These are phyloP conservation scores for Deroplatys truncata DNA, from an alignment of 2,888 invertebrate species.

Conservation along the genomic window DNA sequence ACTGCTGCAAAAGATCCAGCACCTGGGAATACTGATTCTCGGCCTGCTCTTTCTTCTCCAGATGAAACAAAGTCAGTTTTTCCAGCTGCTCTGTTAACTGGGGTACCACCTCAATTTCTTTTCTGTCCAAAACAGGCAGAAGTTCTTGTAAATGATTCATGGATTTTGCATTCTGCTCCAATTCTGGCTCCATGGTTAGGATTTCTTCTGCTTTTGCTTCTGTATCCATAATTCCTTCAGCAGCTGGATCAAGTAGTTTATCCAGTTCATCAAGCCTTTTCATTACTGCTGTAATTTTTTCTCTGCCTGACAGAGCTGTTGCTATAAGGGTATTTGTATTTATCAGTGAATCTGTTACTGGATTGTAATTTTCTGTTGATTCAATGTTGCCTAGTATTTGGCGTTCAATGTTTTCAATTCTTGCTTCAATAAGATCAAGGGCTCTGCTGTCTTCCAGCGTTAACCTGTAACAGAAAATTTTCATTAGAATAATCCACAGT, in stretches of 20 bases:
- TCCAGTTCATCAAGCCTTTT: conserved; percentile 48
- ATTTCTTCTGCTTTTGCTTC: conserved; percentile 49
- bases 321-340: conserved; percentile 49
- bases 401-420: conserved; percentile 47
- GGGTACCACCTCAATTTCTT: conserved; percentile 44
- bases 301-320: conserved; percentile 50
- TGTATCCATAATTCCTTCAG: conserved; percentile 44
- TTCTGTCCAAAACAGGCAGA: conserved; percentile 44
- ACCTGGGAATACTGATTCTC: conserved; percentile 43
- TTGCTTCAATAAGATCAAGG: neutral
- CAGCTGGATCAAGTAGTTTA: conserved; percentile 46
- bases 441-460: neutral
- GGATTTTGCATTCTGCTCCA: conserved; percentile 43
- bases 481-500: too few relatives aligned
- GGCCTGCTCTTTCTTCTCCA: conserved; percentile 44
- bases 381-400: conserved; percentile 43
- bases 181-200: conserved; percentile 46
- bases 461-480: neutral
- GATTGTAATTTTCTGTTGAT: conserved; percentile 37
- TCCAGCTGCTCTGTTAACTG: conserved; percentile 46
- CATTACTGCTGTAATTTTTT: conserved; percentile 46
- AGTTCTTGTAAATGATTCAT: conserved; percentile 45
- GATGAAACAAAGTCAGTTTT: conserved; percentile 43
- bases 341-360: conserved; percentile 46
- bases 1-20: conserved; percentile 45